A percentile compares a stretch with the other conserved stretches of the same genome.
Evolutionary conservation across 2,888 invertebrate species (phyloP).

Genomic region (Andrena praecox): DNA sequence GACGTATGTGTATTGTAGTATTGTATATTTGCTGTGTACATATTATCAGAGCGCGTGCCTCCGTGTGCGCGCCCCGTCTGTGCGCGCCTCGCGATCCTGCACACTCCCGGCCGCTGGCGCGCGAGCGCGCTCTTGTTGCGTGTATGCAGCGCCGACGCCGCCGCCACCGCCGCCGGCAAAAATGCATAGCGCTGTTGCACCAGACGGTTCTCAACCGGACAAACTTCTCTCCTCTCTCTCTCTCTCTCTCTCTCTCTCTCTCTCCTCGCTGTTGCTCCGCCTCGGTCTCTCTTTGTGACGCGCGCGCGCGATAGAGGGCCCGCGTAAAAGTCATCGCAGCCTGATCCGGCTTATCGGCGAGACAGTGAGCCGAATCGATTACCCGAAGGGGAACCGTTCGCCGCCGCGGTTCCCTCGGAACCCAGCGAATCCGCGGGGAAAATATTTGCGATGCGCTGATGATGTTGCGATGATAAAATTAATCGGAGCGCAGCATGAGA

Average conservation of each 20-base stretch:
- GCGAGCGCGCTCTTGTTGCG: not conserved
- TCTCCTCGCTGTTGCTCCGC: not conserved
- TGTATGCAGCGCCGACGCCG: constrained; percentile 43
- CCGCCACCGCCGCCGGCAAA: constrained; percentile 78
- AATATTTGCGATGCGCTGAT: constrained; percentile 58
- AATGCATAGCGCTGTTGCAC: constrained; percentile 80
- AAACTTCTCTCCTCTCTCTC: constrained; percentile 27
- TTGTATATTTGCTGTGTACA: constrained; percentile 81
- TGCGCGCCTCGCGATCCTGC: constrained; percentile 34
- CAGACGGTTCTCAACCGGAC: constrained; percentile 82
- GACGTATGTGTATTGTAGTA: constrained; percentile 77
- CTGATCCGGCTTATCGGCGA: constrained; percentile 60
- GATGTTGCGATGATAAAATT: constrained; percentile 68
- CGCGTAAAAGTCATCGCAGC: constrained; percentile 57
- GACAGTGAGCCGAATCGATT: constrained; percentile 61
- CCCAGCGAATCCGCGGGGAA: constrained; percentile 37
- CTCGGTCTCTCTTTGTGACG: not conserved
- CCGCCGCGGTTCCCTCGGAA: constrained; percentile 1
- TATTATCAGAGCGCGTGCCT: constrained; percentile 76
- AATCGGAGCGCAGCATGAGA: constrained; percentile 64
- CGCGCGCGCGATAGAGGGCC: not conserved
- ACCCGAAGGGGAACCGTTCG: constrained; percentile 42
- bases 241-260: not conserved
- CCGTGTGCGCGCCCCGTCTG: constrained; percentile 59
- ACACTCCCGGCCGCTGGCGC: constrained; percentile 5